Base-by-base conservation (phyloP, 1,140 invertebrate genomes). In the Meloidogyne floridensis region DNA sequence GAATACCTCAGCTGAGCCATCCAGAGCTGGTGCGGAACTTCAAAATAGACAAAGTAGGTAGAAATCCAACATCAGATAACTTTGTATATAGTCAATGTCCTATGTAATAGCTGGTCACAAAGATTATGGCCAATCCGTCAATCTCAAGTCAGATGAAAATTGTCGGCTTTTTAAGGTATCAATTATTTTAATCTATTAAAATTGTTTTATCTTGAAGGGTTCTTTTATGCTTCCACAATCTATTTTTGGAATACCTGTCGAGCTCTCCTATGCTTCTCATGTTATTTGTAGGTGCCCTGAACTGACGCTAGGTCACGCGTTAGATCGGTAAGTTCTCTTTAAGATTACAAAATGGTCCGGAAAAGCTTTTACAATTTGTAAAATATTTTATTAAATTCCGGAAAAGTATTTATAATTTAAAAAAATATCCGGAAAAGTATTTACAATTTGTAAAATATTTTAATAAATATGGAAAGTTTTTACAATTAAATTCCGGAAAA, bases 241-340 rank as follows among this genome's bases (percentile, higher is more conserved):
- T 32, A 77, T 47, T 15, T 71, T 65, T 42, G n/a, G 76, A 3
- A 2, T 80, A 76, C 82, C 82, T 20, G 72, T 81, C 9, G 83
- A 80, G 15, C 81, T 83, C 11, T 78, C 72, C 72, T 80, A 86
- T 59, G 53, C 80, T 43, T 53, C 65, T 2, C 70, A 86, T 3
- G 84, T 86, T 9, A 47, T 83, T 32, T 86, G 86, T 73, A 86
- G 81, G 80, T 86, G 86, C 70, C 86, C 86, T 84, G 78, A 84
- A 47, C 18, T 85, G 6, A 84, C 84, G 10, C 75, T 43, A 20
- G 51, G 74, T 59, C 86, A 85, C 56, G 13, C 59, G 4, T 70
- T 88, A 65, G 88, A 90, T 75, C 54, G 77, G n/a, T 78, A 88
- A 15, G 10, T 54, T 54, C 20, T 32, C 32, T 32, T 32, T 32